Evolutionary conservation across 1,140 invertebrate species (phyloP).

Genomic region (Venustaconcha ellipsiformis): DNA sequence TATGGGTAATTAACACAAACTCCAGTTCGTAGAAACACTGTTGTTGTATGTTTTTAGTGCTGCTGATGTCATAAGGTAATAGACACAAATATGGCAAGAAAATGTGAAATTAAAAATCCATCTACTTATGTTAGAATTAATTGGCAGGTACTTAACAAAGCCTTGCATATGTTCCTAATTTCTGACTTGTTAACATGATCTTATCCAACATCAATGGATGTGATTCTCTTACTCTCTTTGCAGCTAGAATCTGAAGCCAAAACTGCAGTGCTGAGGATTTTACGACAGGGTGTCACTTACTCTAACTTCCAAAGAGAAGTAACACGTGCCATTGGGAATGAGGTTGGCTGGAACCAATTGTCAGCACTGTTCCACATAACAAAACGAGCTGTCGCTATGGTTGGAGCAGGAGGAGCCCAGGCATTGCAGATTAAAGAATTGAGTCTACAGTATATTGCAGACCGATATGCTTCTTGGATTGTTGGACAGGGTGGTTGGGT

Average conservation of each 20-base stretch:
- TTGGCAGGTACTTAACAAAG: no score
- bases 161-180: no score
- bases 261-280: conserved; percentile 12
- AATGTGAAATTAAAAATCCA: no score
- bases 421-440: conserved; percentile 54
- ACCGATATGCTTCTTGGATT: conserved; percentile 59
- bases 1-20: no score
- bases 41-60: no score
- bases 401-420: conserved; percentile 43
- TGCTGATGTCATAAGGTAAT: no score
- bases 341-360: conserved; percentile 52
- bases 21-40: no score
- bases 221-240: background rate
- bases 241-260: conserved; percentile 17
- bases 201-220: no score
- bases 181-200: no score
- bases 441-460: conserved; percentile 55
- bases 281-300: conserved; percentile 37
- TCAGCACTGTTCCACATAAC: conserved; percentile 58
- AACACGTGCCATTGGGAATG: conserved; percentile 37
- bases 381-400: conserved; percentile 45
- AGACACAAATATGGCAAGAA: no score
- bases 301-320: conserved; percentile 51
- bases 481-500: conserved; percentile 63
- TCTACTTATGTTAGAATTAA: no score